Conservation (phyloP, 1,140 invertebrate species). For the Tetramorium alpestre region DNA sequence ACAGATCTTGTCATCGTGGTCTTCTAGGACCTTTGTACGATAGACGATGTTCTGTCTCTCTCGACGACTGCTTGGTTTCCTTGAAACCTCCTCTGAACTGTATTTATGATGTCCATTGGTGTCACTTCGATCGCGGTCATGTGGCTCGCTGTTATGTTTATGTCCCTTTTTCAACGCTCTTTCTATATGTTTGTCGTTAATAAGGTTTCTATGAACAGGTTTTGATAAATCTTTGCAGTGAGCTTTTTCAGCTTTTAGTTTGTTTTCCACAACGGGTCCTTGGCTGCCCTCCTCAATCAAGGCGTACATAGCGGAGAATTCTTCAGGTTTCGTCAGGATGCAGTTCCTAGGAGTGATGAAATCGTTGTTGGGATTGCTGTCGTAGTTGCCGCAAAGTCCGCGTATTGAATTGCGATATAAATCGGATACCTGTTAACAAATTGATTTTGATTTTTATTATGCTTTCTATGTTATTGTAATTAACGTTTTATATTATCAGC, state of each 20-base stretch:
- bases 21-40: not conserved
- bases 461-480: not conserved
- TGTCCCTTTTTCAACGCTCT: not conserved
- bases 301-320: slow-evolving; percentile 87
- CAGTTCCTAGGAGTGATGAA: slow-evolving; percentile 87
- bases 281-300: slow-evolving; percentile 81
- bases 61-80: too few species aligned
- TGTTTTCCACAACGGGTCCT: slow-evolving; percentile 79
- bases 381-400: slow-evolving; percentile 89
- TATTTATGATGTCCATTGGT: too few species aligned
- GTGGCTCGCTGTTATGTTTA: too few species aligned
- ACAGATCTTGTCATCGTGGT: not conserved
- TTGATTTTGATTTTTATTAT: not conserved
- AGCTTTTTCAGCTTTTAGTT: slow-evolving; percentile 77
- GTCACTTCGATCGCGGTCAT: not conserved
- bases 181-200: slow-evolving; percentile 81
- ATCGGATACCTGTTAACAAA: slow-evolving; percentile 71
- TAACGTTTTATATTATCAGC: not conserved
- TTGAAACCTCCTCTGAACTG: not conserved
- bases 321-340: slow-evolving; percentile 83
- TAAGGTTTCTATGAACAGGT: slow-evolving; percentile 81
- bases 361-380: slow-evolving; percentile 85
- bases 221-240: slow-evolving; percentile 72
- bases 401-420: slow-evolving; percentile 85
- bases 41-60: not conserved